Evolutionary conservation across 1,140 invertebrate genomes (phyloP), one percentile per base, ranked within the genome.

Genomic region (Drosophila guanche): DNA sequence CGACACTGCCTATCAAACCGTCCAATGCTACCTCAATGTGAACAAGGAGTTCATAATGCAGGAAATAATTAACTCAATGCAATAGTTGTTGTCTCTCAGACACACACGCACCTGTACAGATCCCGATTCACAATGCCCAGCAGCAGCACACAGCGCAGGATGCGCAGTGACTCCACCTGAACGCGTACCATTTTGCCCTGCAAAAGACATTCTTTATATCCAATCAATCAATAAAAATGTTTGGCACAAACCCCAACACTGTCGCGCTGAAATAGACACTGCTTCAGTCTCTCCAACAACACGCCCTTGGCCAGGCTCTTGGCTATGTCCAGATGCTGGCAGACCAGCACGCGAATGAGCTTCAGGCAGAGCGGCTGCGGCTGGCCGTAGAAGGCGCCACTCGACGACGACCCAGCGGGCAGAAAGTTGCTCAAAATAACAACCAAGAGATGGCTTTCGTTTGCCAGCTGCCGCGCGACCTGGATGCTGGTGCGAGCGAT

Each of bases 401-500:
- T 47, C 8, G 61, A 76, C 4, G 10, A 37, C 33, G 4, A 37
- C 33, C 10, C 33, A 6, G 20, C 70, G 4, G 33, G 95, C 40
- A 95, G 66, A 91, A 95, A 96, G 79, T 94, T 88, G 2, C 84
- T 88, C 20, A 94, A 79, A 10, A 96, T 92, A 22, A 88, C 90
- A 0, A 93, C 81, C 40, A 96, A 91, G 2, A 96, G 91, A 76
- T 93, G 86, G 3, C 93, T 92, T 52, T 92, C 93, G 23, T 92
- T 89, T 8, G 93, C 91, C 45, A 96, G 93, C 83, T 93, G 93
- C 6, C 92, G 84, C 4, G 94, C 92, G 48, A 93, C 93, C 77
- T 94, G 93, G n/a, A 92, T 80, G 5, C 94, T 95, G 86, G 95
- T 94, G 89, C 95, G 93, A 2, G 93, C 92, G 12, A 97, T 90